phyloP scores from a whole-genome alignment of 92 coral and sea anemone genomes.

The Porites lobata region DNA sequence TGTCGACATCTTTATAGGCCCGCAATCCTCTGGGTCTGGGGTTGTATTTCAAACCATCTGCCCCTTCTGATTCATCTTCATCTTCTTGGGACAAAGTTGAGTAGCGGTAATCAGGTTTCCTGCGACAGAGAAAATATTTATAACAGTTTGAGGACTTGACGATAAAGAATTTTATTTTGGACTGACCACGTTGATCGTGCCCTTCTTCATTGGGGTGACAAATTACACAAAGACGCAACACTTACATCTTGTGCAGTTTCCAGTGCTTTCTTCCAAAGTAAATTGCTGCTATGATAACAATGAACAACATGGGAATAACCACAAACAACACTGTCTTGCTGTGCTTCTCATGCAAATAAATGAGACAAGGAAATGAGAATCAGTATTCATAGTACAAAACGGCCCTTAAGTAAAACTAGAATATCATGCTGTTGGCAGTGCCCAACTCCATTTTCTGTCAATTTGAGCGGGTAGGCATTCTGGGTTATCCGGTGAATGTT shows the following conservation, averaged over 20 bases:
- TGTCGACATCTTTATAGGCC: conserved; percentile 48
- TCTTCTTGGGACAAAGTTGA: conserved; percentile 67
- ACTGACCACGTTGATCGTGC: no score
- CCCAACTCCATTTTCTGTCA: no score
- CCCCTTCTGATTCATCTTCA: conserved; percentile 30
- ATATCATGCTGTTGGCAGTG: no score
- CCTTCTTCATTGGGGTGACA: no score
- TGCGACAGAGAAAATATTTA: neutral
- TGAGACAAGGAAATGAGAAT: neutral
- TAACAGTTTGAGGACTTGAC: neutral
- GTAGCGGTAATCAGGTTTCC: conserved; percentile 78
- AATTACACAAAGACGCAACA: neutral
- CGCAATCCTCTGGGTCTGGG: conserved; percentile 72
- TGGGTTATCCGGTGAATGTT: no score
- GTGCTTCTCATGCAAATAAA: conserved; percentile 13
- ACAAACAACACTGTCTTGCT: conserved; percentile 47
- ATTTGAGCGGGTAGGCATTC: no score
- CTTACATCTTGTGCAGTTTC: conserved; percentile 74
- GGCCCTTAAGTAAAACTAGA: neutral
- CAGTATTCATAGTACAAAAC: neutral
- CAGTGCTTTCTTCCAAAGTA: conserved; percentile 85
- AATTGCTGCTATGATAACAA: conserved; percentile 58
- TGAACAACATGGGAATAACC: conserved; percentile 67
- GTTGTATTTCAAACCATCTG: conserved; percentile 56
- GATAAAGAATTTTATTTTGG: neutral